Evolutionary conservation across 2,113 vertebrate genomes (phyloP).

Genomic region (Trichechus manatus): DNA sequence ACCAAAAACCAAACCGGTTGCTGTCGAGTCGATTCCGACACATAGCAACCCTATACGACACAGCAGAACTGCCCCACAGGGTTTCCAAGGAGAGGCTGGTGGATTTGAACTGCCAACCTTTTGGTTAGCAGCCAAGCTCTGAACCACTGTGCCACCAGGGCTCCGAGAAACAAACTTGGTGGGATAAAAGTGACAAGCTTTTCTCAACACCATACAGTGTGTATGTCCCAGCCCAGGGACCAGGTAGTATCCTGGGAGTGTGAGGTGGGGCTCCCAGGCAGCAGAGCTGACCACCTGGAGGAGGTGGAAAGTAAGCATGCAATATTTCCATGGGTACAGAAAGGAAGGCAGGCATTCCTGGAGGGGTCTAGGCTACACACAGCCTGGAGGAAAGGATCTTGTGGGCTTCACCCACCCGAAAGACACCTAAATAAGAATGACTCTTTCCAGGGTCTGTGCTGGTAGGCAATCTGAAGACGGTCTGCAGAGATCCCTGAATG

Average conservation of each 20-base stretch:
- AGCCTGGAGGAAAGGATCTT: neutral
- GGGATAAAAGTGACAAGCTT: neutral
- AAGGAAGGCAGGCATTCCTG: neutral
- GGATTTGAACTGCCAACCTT: too few relatives aligned
- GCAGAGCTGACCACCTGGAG: accelerated
- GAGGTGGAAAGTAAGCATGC: neutral
- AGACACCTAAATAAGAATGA: too few relatives aligned
- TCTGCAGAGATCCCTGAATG: neutral
- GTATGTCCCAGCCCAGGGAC: neutral
- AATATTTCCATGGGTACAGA: neutral
- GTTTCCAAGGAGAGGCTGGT: too few relatives aligned
- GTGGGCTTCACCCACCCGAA: neutral
- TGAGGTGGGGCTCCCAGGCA: neutral
- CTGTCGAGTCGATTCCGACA: too few relatives aligned
- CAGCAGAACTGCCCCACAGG: too few relatives aligned
- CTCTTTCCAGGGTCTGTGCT: neutral
- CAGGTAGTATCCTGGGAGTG: too few relatives aligned
- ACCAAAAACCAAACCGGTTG: too few relatives aligned
- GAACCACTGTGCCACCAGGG: too few relatives aligned
- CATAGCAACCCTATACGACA: too few relatives aligned
- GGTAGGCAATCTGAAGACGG: neutral
- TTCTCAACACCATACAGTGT: neutral
- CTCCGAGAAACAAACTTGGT: neutral
- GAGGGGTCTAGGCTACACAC: neutral
- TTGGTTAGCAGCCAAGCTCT: too few relatives aligned